These are phyloP conservation scores for Aplochiton taeniatus DNA, from an alignment of 2,797 vertebrate species.

Conservation along the genomic window DNA sequence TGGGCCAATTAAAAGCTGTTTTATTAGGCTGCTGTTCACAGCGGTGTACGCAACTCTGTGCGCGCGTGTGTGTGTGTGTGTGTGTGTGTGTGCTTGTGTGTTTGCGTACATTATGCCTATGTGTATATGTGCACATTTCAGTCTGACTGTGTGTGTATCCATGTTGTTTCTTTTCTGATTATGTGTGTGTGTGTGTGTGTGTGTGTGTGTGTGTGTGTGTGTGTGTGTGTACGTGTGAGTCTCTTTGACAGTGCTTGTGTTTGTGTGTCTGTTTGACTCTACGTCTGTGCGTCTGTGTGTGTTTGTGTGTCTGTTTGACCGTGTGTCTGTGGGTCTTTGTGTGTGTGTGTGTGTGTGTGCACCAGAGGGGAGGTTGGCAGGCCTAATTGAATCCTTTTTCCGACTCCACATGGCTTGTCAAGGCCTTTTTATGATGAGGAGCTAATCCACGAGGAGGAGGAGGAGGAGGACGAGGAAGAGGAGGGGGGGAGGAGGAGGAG, in stretches of 20 bases:
- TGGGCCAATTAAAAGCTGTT: constrained; percentile 68
- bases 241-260: too few species aligned
- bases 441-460: constrained; percentile 65
- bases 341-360: constrained; percentile 32
- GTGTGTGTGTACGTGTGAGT: constrained; percentile 39
- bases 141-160: too few species aligned
- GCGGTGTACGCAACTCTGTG: constrained; percentile 37
- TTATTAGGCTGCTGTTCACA: constrained; percentile 67
- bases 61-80: constrained; percentile 28
- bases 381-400: constrained; percentile 71
- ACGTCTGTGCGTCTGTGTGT: constrained; percentile 26
- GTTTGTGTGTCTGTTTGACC: constrained; percentile 13
- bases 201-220: constrained; percentile 26
- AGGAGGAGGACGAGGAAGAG: constrained; percentile 9
- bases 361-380: constrained; percentile 62
- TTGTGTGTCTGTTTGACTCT: too few species aligned
- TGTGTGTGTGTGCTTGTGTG: constrained; percentile 26
- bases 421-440: constrained; percentile 69
- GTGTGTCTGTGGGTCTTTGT: constrained; percentile 24
- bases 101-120: constrained; percentile 14
- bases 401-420: constrained; percentile 70
- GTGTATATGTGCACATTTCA: too few species aligned
- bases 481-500: not conserved
- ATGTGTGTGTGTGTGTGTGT: not conserved
- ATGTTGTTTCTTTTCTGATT: too few species aligned